Percentiles rank a stretch among this genome's conserved stretches.
Evolutionary conservation across 2,888 invertebrate species (phyloP).

Genomic region (Coenonympha arcania): DNA sequence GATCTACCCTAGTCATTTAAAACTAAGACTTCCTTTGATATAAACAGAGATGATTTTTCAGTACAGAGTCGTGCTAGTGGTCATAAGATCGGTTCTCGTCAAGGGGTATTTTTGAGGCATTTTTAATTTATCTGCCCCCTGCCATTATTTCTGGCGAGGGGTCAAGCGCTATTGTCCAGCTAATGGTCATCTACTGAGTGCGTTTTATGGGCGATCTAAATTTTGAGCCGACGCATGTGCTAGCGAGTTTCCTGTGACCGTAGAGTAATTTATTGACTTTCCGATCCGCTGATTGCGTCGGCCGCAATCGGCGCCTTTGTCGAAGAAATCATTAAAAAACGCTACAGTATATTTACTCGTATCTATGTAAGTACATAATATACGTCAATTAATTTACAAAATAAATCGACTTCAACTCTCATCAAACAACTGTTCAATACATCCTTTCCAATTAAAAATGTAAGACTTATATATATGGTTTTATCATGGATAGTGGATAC

Average conservation of each 20-base stretch:
- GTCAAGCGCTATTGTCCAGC: constrained; percentile 50
- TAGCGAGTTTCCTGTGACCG: constrained; percentile 25
- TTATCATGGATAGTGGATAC: too few species aligned
- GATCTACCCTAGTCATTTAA: neutral
- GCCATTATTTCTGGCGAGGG: constrained; percentile 69
- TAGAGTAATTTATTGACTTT: constrained; percentile 15
- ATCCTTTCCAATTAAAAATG: too few species aligned
- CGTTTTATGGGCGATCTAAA: constrained; percentile 58
- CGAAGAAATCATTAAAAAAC: neutral
- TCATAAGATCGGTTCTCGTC: constrained; percentile 32
- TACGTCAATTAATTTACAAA: too few species aligned
- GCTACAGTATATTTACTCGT: neutral
- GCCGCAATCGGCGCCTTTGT: neutral
- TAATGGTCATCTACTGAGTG: constrained; percentile 48
- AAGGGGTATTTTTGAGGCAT: constrained; percentile 70
- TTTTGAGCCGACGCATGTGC: constrained; percentile 37
- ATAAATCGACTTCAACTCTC: too few species aligned
- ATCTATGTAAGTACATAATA: too few species aligned
- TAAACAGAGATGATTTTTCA: constrained; percentile 1
- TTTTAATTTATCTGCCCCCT: constrained; percentile 73
- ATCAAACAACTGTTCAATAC: too few species aligned
- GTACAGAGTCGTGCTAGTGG: neutral
- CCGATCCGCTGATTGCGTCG: neutral
- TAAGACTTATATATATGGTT: too few species aligned
- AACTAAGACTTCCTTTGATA: neutral